Evolutionary conservation across 1,140 invertebrate species (phyloP), one percentile per base, ranked within the genome.

Genomic region (Neodiprion fabricii): DNA sequence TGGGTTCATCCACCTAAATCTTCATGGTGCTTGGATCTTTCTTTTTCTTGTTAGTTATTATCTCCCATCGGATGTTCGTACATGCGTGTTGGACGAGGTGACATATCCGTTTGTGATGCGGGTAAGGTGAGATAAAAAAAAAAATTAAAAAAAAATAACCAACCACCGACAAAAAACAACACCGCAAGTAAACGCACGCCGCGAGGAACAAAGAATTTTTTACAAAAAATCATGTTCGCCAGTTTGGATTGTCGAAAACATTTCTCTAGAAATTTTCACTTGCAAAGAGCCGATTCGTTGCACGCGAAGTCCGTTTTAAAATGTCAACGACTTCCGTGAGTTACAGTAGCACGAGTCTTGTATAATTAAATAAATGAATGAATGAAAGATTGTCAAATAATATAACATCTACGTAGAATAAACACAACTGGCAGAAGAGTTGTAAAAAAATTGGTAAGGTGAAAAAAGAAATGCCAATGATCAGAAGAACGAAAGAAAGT

Each of bases 341-440:
- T 40, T 40, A 71, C 74, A 75, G 53, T 70, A 70, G 69, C 49
- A 48, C 66, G 71, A 72, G 76, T 74, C 70, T 50, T 68, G 28
- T 40, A 40, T 40, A 40, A 67, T 53, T 74, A 21, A 21, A 21
- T 67, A 70, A 74, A 68, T 4, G 21, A 53, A 80, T 40, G 28
- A 40, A 40, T 40, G 28, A 40, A 40, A 40, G 5, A 40, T 40
- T 40, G 5, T 2, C 1, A 40, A 40, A 40, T 3, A 40, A 3
- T 5, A 1, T 40, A 40, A 40, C 5, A 5, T 40, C 2, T 2
- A 40, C 28, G 28, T 40, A 40, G 28, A 40, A 5, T 2, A 0
- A 40, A 40, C 28, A 40, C 28, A 40, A 40, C 28, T 40, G 28
- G 28, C 28, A 40, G 5, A 40, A 40, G 28, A 40, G 28, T 40